Evolutionary conservation across 2,113 vertebrate genomes (phyloP).

Genomic region (Hoplias malabaricus): DNA sequence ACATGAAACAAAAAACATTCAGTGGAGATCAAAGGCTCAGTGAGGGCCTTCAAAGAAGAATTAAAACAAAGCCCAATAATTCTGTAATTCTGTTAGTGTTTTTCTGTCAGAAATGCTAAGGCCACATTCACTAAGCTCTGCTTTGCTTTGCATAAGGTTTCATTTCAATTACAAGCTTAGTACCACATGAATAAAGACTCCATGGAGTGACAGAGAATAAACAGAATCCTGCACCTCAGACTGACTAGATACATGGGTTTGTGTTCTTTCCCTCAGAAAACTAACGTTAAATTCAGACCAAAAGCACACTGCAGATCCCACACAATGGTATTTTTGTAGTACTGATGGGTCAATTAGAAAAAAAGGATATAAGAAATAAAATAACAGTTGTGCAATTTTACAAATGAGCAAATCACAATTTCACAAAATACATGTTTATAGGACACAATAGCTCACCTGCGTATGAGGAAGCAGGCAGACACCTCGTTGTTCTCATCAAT

Average conservation of each 20-base stretch:
- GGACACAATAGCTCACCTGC: constrained; percentile 77
- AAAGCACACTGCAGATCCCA: neutral
- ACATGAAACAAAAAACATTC: neutral
- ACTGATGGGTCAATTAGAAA: neutral
- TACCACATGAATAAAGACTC: neutral
- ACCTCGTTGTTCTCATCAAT: constrained; percentile 94
- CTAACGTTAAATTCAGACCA: neutral
- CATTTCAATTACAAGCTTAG: neutral
- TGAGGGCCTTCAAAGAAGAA: neutral
- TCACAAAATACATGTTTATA: neutral
- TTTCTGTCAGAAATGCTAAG: neutral
- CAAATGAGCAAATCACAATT: neutral
- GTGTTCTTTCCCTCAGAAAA: neutral
- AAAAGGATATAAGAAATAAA: neutral
- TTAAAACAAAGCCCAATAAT: neutral
- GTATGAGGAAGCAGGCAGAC: constrained; percentile 91
- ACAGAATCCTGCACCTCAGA: neutral
- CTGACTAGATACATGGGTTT: neutral
- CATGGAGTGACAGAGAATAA: neutral
- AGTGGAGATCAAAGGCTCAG: too few species aligned
- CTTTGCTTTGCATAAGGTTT: neutral
- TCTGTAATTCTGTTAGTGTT: neutral
- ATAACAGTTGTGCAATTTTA: neutral
- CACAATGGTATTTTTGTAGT: neutral
- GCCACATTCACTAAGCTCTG: neutral